These are phyloP conservation scores for Eospalax fontanierii DNA, from an alignment of 2,797 vertebrate species.

Conservation along the genomic window DNA sequence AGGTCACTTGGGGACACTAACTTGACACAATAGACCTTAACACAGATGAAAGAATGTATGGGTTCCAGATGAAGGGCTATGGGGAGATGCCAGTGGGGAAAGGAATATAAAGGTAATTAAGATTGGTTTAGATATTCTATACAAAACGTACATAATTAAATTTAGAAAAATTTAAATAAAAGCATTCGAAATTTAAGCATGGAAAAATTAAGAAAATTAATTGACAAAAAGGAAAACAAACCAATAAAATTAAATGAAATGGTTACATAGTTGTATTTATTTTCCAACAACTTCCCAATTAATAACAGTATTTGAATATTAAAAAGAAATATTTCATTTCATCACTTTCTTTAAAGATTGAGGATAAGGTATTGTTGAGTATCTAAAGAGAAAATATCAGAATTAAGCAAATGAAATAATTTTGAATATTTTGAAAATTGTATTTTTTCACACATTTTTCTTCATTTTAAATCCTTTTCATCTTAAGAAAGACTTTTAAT, in stretches of 20 bases:
- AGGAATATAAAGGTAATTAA: too few relatives aligned
- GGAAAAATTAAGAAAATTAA: constrained; percentile 7
- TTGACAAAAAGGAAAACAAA: not conserved
- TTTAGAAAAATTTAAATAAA: too few relatives aligned
- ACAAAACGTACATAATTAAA: too few relatives aligned
- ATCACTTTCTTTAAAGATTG: not conserved
- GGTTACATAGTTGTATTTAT: not conserved
- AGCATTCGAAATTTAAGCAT: too few relatives aligned
- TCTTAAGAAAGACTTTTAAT: constrained; percentile 3
- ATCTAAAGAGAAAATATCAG: not conserved
- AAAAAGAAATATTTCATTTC: not conserved
- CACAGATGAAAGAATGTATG: too few relatives aligned
- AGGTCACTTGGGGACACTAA: too few relatives aligned
- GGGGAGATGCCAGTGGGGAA: too few relatives aligned
- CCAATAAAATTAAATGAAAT: not conserved
- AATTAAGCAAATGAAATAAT: not conserved
- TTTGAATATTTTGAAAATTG: constrained; percentile 13
- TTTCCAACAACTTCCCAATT: constrained; percentile 6
- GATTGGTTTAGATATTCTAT: too few relatives aligned
- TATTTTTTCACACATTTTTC: not conserved
- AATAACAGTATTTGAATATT: not conserved
- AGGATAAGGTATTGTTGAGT: not conserved
- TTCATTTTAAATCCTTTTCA: not conserved
- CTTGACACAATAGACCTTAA: too few relatives aligned
- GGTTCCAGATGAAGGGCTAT: too few relatives aligned